phyloP scores from a whole-genome alignment of 2,888 invertebrate species.

The Halictus quadricinctus region DNA sequence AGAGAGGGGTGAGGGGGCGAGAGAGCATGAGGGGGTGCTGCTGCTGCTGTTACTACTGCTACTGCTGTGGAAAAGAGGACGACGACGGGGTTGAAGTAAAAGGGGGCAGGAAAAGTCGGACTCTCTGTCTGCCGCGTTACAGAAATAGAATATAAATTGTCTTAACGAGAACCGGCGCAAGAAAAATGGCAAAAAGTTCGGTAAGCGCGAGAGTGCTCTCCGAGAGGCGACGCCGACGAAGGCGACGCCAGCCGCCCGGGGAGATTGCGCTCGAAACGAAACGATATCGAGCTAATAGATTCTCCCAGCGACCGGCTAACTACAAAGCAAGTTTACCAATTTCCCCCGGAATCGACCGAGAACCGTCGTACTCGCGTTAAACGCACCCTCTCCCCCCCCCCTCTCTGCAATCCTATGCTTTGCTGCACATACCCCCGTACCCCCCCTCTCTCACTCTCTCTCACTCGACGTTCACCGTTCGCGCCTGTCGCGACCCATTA shows the following conservation, averaged over 20 bases:
- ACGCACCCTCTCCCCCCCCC: conserved; percentile 12
- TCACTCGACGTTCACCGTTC: not conserved
- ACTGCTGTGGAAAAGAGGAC: not conserved
- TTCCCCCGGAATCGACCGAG: conserved; percentile 31
- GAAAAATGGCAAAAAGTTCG: conserved; percentile 74
- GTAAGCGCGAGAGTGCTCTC: conserved; percentile 49
- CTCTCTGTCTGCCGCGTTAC: conserved; percentile 53
- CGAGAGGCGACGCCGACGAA: conserved; percentile 7
- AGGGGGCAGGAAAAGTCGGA: conserved; percentile 28
- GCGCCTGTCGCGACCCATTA: conserved; percentile 29
- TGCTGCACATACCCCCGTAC: not conserved
- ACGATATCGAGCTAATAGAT: conserved; percentile 60
- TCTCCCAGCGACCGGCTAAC: conserved; percentile 16
- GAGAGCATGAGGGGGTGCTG: not conserved
- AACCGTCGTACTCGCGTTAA: conserved; percentile 17
- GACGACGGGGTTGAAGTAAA: not conserved
- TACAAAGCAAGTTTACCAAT: conserved; percentile 62
- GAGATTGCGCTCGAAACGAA: conserved; percentile 24
- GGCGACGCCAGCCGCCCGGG: conserved; percentile 17
- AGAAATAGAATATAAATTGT: conserved; percentile 77
- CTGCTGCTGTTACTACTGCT: not conserved
- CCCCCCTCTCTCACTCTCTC: not conserved
- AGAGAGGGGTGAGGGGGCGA: conserved; percentile 48
- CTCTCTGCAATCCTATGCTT: not conserved
- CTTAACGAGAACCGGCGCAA: conserved; percentile 68